Evolutionary conservation across 1,140 invertebrate genomes (phyloP).

Genomic region (Hirudo medicinalis): DNA sequence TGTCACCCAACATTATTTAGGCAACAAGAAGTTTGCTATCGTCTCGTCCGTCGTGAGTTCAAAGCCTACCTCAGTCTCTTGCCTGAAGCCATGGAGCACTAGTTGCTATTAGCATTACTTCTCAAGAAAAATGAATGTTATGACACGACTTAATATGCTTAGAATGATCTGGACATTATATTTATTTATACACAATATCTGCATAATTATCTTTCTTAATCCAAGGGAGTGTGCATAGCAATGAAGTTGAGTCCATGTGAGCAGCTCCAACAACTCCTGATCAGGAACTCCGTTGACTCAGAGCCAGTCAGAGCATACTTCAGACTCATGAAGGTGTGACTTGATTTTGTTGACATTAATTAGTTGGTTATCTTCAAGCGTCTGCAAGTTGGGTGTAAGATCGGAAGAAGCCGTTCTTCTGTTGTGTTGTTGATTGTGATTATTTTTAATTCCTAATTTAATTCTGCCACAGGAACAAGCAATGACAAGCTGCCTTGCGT

Average conservation of each 20-base stretch:
- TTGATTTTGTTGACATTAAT: background rate
- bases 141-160: no score
- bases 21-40: slow-evolving; percentile 62
- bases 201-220: background rate
- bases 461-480: slow-evolving; percentile 54
- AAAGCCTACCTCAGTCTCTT: background rate
- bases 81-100: background rate
- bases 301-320: slow-evolving; percentile 73
- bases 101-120: background rate
- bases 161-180: background rate
- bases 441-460: background rate
- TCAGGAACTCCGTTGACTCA: slow-evolving; percentile 64
- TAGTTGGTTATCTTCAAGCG: background rate
- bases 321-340: slow-evolving; percentile 55
- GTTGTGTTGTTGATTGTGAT: no score
- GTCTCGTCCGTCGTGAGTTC: slow-evolving; percentile 58
- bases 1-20: slow-evolving; percentile 61
- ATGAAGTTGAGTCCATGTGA: slow-evolving; percentile 72
- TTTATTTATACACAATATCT: background rate
- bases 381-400: background rate
- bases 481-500: slow-evolving; percentile 69
- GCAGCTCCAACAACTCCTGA: slow-evolving; percentile 61
- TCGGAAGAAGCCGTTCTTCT: no score
- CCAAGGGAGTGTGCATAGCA: slow-evolving; percentile 64
- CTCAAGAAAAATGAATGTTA: no score